phyloP scores from a whole-genome alignment of 1,140 invertebrate species.

The Teleogryllus occipitalis region DNA sequence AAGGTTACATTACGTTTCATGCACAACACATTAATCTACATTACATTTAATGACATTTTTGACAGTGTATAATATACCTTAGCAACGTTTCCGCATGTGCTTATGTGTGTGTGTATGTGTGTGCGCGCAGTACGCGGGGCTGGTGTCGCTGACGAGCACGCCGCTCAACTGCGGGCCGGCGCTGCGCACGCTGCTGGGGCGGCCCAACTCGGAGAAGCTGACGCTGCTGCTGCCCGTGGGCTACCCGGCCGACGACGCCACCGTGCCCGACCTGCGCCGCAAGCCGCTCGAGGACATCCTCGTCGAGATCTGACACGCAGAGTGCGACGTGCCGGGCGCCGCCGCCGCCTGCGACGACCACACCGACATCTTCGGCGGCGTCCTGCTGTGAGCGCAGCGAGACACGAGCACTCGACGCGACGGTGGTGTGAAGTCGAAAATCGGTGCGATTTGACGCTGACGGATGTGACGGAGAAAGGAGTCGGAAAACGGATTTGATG shows the following conservation, averaged over 20 bases:
- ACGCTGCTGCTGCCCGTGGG: slow-evolving; percentile 74
- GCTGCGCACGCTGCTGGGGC: slow-evolving; percentile 56
- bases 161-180: slow-evolving; percentile 80
- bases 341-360: not conserved
- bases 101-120: too few species aligned
- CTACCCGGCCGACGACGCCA: slow-evolving; percentile 64
- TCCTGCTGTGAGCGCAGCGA: not conserved
- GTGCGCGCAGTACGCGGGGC: slow-evolving; percentile 65
- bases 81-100: too few species aligned
- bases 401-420: too few species aligned
- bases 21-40: too few species aligned
- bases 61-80: too few species aligned
- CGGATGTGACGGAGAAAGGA: too few species aligned
- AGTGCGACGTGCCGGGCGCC: not conserved
- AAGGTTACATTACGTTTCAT: too few species aligned
- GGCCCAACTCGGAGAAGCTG: slow-evolving; percentile 72
- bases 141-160: slow-evolving; percentile 77
- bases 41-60: too few species aligned
- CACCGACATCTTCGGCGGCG: not conserved
- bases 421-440: too few species aligned
- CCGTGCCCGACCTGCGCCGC: slow-evolving; percentile 66
- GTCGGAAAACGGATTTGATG: too few species aligned
- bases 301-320: slow-evolving; percentile 38
- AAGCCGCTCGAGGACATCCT: slow-evolving; percentile 69
- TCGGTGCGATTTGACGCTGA: too few species aligned